These are phyloP conservation scores for Hydroisotoma schaefferi DNA, from an alignment of 2,888 invertebrate genomes.

Conservation along the genomic window DNA sequence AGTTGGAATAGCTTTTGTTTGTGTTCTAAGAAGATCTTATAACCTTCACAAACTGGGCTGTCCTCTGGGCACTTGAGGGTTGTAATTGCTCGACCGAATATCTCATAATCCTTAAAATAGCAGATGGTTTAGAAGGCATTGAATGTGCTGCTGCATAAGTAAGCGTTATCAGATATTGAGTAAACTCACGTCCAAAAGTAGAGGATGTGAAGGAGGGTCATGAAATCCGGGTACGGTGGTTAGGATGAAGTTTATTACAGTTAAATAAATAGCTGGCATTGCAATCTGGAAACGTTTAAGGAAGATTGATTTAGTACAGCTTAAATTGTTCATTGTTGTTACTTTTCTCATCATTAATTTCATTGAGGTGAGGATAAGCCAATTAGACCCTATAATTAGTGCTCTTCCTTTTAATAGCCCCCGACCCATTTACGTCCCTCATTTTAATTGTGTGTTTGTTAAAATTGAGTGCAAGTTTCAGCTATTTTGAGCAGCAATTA, in stretches of 20 bases:
- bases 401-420: too few relatives aligned
- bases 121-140: neutral
- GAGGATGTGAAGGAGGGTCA: neutral
- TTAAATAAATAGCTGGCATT: constrained; percentile 65
- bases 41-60: constrained; percentile 25
- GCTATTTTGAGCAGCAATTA: too few relatives aligned
- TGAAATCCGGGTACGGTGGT: constrained; percentile 54
- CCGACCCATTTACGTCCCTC: too few relatives aligned
- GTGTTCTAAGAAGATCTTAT: constrained; percentile 16
- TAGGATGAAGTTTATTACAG: constrained; percentile 61
- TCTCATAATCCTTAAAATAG: constrained; percentile 36
- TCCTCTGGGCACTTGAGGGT: constrained; percentile 30
- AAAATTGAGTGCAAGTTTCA: neutral
- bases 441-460: too few relatives aligned
- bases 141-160: neutral
- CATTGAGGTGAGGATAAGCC: too few relatives aligned
- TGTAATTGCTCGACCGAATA: constrained; percentile 38
- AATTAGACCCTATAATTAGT: too few relatives aligned
- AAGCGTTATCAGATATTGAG: neutral
- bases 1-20: constrained; percentile 1
- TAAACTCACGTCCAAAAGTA: constrained; percentile 1
- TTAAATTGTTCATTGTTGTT: neutral
- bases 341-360: too few relatives aligned
- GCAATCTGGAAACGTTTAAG: constrained; percentile 60
- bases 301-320: too few relatives aligned